phyloP scores from a whole-genome alignment of 1,140 invertebrate species.

The Plutomurus gul region DNA sequence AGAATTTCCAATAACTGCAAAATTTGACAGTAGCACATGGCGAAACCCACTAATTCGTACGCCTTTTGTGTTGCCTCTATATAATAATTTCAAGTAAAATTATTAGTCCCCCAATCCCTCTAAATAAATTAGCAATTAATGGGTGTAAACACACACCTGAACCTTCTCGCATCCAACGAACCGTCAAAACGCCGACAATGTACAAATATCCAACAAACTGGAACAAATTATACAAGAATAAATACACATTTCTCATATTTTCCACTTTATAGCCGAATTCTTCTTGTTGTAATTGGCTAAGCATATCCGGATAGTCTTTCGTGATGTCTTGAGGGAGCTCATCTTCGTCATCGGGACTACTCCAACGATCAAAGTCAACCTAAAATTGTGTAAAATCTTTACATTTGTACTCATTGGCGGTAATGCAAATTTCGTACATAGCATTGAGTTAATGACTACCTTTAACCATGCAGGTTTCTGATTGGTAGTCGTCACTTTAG shows the following conservation, averaged over 20 bases:
- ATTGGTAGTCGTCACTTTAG: slow-evolving; percentile 73
- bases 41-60: slow-evolving; percentile 75
- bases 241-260: slow-evolving; percentile 80
- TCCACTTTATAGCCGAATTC: slow-evolving; percentile 80
- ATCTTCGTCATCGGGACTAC: slow-evolving; percentile 69
- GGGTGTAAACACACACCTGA: slow-evolving; percentile 59
- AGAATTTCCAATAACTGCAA: slow-evolving; percentile 85
- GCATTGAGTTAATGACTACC: slow-evolving; percentile 57
- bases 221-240: slow-evolving; percentile 87
- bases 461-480: slow-evolving; percentile 89
- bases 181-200: slow-evolving; percentile 72
- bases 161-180: slow-evolving; percentile 76
- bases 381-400: slow-evolving; percentile 51
- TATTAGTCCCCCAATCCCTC: not conserved
- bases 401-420: not conserved
- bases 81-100: slow-evolving; percentile 48
- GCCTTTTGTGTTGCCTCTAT: slow-evolving; percentile 72
- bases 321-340: slow-evolving; percentile 66
- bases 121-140: not conserved
- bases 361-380: slow-evolving; percentile 85
- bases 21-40: slow-evolving; percentile 80
- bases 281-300: slow-evolving; percentile 74
- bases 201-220: slow-evolving; percentile 88
- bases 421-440: too few species aligned
- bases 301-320: slow-evolving; percentile 75